Evolutionary conservation across 2,113 vertebrate species (phyloP).

Genomic region (Pica pica): DNA sequence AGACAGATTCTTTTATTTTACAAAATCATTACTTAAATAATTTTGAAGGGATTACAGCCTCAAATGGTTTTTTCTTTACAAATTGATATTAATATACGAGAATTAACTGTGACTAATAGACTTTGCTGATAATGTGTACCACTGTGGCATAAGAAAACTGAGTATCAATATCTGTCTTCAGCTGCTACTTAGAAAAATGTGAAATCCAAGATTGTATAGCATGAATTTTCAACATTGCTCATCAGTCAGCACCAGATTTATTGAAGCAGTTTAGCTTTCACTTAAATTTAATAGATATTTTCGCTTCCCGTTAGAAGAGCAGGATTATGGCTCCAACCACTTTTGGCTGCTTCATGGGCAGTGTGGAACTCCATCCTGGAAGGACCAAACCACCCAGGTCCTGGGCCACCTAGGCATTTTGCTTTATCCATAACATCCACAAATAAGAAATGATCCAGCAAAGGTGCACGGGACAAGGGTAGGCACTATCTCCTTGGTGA

Average conservation of each 20-base stretch:
- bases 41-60: neutral
- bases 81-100: neutral
- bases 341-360: neutral
- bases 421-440: neutral
- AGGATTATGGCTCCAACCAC: neutral
- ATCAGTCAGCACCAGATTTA: neutral
- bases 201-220: neutral
- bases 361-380: neutral
- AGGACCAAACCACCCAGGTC: neutral
- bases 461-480: neutral
- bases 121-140: neutral
- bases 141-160: neutral
- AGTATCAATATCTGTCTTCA: neutral
- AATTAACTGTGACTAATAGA: constrained; percentile 6
- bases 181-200: neutral
- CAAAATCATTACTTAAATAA: neutral
- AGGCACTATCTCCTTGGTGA: neutral
- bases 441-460: neutral
- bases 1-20: neutral
- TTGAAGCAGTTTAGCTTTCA: neutral
- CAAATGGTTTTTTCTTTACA: neutral
- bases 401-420: neutral
- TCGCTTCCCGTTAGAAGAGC: neutral
- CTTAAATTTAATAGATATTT: neutral
- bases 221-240: neutral